These are phyloP conservation scores for Clinocottus analis DNA, from an alignment of 2,113 vertebrate genomes.

Conservation along the genomic window DNA sequence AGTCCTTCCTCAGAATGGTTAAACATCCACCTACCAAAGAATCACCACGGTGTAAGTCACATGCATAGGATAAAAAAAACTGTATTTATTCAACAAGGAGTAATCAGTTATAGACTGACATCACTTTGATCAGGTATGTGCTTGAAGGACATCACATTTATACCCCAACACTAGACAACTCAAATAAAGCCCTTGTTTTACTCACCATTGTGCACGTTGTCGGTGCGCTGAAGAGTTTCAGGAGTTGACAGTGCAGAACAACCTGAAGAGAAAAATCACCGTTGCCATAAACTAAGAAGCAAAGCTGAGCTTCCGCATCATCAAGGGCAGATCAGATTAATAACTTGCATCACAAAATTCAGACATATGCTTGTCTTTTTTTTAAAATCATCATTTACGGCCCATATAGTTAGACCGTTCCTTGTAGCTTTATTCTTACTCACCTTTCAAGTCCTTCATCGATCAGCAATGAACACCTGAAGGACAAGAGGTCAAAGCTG, in stretches of 20 bases:
- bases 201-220: constrained; percentile 7
- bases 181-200: accelerated
- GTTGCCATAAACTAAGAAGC: not conserved
- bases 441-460: not conserved
- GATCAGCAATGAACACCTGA: not conserved
- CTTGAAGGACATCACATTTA: constrained; percentile 75
- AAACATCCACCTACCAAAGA: not conserved
- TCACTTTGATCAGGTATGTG: constrained; percentile 79
- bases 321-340: constrained; percentile 59
- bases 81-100: accelerated
- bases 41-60: not conserved
- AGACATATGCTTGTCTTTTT: constrained; percentile 80
- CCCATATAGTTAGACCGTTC: not conserved
- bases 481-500: not conserved
- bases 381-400: not conserved
- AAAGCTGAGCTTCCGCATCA: not conserved
- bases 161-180: not conserved
- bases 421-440: not conserved
- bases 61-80: accelerated
- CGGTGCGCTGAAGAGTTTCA: accelerated
- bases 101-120: constrained; percentile 67
- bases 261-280: not conserved
- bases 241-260: accelerated
- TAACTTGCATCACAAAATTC: constrained; percentile 71
- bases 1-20: too few species aligned